A percentile compares a stretch with the other conserved stretches of the same genome.
Conservation (phyloP, 2,113 vertebrate species). For the Oreocharis arfaki region DNA sequence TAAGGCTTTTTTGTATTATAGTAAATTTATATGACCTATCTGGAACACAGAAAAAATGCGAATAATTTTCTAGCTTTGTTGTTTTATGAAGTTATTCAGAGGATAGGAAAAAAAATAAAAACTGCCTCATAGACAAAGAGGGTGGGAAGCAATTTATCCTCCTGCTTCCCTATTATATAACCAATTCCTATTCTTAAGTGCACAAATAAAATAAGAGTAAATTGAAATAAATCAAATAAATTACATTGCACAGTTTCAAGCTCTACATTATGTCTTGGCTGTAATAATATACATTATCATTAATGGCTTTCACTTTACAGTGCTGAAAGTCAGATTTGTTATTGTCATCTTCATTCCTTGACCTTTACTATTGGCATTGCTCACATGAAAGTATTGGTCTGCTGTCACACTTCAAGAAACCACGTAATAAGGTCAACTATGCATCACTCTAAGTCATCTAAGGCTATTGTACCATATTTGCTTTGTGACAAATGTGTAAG, state of each 20-base stretch:
- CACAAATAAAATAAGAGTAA: slow-evolving; percentile 21
- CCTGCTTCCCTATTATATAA: background rate
- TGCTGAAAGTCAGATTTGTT: slow-evolving; percentile 24
- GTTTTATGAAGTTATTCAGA: background rate
- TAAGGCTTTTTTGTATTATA: background rate
- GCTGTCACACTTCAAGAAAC: slow-evolving; percentile 30
- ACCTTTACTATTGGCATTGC: background rate
- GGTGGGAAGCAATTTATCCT: background rate
- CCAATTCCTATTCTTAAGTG: background rate
- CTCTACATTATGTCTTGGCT: background rate
- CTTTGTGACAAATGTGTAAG: slow-evolving; percentile 7
- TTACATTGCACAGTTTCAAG: background rate
- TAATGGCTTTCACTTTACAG: slow-evolving; percentile 26
- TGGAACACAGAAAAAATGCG: background rate
- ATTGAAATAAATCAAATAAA: slow-evolving; percentile 36
- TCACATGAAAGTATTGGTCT: slow-evolving; percentile 26
- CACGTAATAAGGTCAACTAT: slow-evolving; percentile 29
- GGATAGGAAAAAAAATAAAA: background rate
- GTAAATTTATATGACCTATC: background rate
- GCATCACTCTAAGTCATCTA: background rate
- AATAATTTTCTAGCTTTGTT: background rate
- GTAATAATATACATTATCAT: slow-evolving; percentile 23
- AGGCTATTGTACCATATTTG: background rate
- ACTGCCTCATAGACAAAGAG: background rate
- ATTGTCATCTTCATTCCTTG: slow-evolving; percentile 21